Conservation (phyloP, 2,113 vertebrate genomes). For the Xiphophorus couchianus region DNA sequence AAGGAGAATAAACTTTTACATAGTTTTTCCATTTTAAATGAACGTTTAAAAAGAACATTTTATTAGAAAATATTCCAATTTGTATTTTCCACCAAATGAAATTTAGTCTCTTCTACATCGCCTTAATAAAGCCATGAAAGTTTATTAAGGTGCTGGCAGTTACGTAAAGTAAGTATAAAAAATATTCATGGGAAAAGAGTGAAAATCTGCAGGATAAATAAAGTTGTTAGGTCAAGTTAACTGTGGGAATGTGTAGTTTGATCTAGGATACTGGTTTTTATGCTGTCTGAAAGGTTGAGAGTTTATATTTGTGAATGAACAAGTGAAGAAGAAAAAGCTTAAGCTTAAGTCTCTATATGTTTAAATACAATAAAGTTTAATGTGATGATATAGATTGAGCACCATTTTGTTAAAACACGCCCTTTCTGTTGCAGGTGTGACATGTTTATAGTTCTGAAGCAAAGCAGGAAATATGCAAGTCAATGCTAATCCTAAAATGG, state of each 20-base stretch:
- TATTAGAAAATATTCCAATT: constrained; percentile 24
- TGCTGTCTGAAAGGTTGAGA: constrained; percentile 32
- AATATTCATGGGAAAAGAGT: constrained; percentile 2
- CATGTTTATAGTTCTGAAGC: neutral
- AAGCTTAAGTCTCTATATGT: neutral
- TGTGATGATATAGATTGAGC: neutral
- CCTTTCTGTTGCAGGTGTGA: neutral
- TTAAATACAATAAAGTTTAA: neutral
- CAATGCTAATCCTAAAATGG: neutral
- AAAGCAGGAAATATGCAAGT: constrained; percentile 12
- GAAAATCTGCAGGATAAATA: neutral
- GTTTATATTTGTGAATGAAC: constrained; percentile 5
- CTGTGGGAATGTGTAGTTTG: constrained; percentile 21
- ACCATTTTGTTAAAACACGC: no score
- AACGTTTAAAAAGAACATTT: constrained; percentile 44
- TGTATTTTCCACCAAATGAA: constrained; percentile 25
- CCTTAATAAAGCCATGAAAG: constrained; percentile 52
- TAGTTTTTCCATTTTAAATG: constrained; percentile 29
- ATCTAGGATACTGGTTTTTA: constrained; percentile 22
- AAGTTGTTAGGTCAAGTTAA: constrained; percentile 24
- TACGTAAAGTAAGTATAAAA: constrained; percentile 44
- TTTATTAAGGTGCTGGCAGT: constrained; percentile 21
- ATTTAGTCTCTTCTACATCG: constrained; percentile 10
- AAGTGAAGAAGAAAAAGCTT: no score
- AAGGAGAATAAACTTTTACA: constrained; percentile 20